A percentile compares a stretch with the other conserved stretches of the same genome.
Evolutionary conservation across 2,888 invertebrate species (phyloP).

Genomic region (Clunio marinus): DNA sequence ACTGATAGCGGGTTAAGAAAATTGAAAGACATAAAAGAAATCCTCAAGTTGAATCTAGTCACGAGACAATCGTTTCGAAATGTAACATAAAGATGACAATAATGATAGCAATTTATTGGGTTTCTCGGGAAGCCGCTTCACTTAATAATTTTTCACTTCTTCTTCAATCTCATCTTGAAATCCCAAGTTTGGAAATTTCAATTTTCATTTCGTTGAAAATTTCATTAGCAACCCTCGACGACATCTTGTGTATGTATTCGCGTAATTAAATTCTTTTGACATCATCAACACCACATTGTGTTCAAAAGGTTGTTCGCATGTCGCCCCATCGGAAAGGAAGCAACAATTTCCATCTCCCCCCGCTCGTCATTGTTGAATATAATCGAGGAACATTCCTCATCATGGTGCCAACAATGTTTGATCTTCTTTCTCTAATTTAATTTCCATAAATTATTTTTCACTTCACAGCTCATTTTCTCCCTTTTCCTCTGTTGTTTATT

Average conservation of each 20-base stretch:
- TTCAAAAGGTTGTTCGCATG: not conserved
- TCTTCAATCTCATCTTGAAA: not conserved
- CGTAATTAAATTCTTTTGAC: slow-evolving; percentile 35
- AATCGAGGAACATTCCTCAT: slow-evolving; percentile 14
- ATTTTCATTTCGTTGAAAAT: too few species aligned
- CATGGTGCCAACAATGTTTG: slow-evolving; percentile 17
- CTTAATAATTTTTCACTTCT: not conserved
- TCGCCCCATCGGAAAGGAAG: not conserved
- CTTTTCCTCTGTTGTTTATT: slow-evolving; percentile 5
- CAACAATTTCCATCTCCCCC: not conserved
- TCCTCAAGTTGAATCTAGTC: not conserved
- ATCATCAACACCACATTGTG: slow-evolving; percentile 39
- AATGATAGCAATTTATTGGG: slow-evolving; percentile 39
- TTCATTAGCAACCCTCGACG: not conserved
- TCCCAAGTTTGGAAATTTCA: not conserved
- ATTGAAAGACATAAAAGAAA: slow-evolving; percentile 33
- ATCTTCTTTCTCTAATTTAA: slow-evolving; percentile 35
- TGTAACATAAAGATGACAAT: slow-evolving; percentile 39
- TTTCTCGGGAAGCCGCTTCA: not conserved
- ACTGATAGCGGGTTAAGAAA: not conserved
- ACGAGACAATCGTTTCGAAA: slow-evolving; percentile 15
- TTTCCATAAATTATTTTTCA: slow-evolving; percentile 33
- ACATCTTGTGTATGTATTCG: not conserved
- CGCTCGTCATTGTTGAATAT: not conserved
- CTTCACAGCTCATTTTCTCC: slow-evolving; percentile 15